Evolutionary conservation across 2,797 vertebrate species (phyloP), one percentile per base, ranked within the genome.

Genomic region (Lagocephalus sceleratus): DNA sequence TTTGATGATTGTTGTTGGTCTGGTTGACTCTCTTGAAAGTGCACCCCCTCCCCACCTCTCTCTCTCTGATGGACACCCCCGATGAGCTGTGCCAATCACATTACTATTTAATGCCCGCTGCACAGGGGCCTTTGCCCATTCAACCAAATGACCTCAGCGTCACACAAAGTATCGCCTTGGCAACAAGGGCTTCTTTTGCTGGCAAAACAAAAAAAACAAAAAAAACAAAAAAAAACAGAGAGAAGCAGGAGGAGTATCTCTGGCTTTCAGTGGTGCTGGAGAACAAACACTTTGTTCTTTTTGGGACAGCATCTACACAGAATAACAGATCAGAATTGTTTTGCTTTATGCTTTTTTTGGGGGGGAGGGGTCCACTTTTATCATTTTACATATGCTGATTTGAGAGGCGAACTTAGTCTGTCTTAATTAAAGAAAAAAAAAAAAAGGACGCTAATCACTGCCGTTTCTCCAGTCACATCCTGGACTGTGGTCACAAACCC

Each of bases 231-330:
- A 57, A 57, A 48, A 52, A 58, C 47, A 64, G 51, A 60, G 32
- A 10, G 5, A 76, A 58, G 45, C 72, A 59, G 50, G 55, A 56
- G 20, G 25, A 60, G 56, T 20, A 8, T 67, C 47, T 69, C 20
- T 15, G 39, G n/a, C 6, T 17, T 17, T 20, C 42, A 44, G 10
- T 19, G 19, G 43, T 43, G 50, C 64, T 68, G 66, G 53, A 63
- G 54, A 32, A 29, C 51, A 67, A 35, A 70, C 59, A 68, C 61
- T 73, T 58, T 39, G 35, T 69, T 65, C 45, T 64, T 69, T 61
- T 44, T 44, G 19, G n/a, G 20, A 20, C 3, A 1, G 11, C 20
- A 22, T 6, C 14, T 21, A 21, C 43, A 45, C 20, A 21, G 20
- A 22, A 45, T 20, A 21, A 0, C 12, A 45, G 8, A 15, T 20